These are phyloP conservation scores for Netelia inedita DNA, from an alignment of 2,888 invertebrate genomes.

Conservation along the genomic window DNA sequence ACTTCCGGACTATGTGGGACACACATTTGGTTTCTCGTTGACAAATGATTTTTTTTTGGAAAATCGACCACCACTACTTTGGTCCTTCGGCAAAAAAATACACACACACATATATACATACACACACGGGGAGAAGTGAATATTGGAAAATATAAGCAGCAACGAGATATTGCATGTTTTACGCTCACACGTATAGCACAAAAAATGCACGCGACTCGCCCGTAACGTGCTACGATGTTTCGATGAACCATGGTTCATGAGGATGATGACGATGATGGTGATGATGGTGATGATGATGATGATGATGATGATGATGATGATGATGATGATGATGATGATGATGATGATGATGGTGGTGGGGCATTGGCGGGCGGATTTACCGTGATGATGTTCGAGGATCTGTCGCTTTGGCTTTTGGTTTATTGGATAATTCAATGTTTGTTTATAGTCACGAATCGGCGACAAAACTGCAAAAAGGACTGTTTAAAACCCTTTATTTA, in stretches of 20 bases:
- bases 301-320: conserved; percentile 57
- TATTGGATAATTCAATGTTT: conserved; percentile 48
- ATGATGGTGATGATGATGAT: conserved; percentile 54
- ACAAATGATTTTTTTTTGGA: background rate
- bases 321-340: conserved; percentile 56
- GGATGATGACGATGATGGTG: conserved; percentile 54
- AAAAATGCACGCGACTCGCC: conserved; percentile 65
- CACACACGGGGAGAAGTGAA: background rate
- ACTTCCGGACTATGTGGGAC: background rate
- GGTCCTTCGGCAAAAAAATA: conserved; percentile 3
- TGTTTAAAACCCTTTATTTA: background rate
- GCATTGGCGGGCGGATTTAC: conserved; percentile 62
- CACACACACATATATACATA: background rate
- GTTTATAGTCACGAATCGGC: background rate
- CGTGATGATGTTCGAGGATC: conserved; percentile 67
- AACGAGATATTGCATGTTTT: conserved; percentile 64
- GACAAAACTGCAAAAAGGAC: background rate
- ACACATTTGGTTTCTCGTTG: background rate
- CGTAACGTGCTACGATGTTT: conserved; percentile 63
- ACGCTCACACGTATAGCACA: conserved; percentile 67
- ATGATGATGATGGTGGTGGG: conserved; percentile 67
- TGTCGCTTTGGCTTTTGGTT: conserved; percentile 67
- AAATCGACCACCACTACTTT: background rate
- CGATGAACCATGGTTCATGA: conserved; percentile 43
- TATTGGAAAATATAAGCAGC: conserved; percentile 30